Evolutionary conservation across 2,113 vertebrate species (phyloP).

Genomic region (Colinus virginianus): DNA sequence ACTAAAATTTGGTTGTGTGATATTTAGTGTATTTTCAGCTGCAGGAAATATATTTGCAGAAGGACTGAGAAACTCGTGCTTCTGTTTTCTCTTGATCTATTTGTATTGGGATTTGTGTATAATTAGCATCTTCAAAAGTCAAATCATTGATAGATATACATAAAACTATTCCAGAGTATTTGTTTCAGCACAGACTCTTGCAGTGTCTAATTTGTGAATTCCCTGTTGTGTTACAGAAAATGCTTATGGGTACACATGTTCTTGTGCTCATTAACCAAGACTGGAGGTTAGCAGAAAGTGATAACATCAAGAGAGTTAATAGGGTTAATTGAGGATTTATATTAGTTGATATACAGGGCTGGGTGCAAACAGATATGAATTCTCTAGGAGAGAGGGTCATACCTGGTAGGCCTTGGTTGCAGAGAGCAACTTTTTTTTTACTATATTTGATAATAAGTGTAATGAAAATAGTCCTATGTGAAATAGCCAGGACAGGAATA

Average conservation of each 20-base stretch:
- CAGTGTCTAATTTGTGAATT: neutral
- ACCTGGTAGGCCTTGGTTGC: accelerated
- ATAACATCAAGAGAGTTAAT: neutral
- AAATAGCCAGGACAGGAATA: neutral
- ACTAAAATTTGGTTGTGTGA: neutral
- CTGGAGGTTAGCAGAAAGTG: neutral
- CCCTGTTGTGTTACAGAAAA: neutral
- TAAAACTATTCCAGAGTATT: neutral
- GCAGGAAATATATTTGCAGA: neutral
- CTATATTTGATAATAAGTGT: neutral
- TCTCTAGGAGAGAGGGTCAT: neutral
- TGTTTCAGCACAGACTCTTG: neutral
- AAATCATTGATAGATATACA: neutral
- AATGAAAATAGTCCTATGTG: neutral
- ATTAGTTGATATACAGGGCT: neutral
- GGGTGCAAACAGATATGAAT: neutral
- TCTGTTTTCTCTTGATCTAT: neutral
- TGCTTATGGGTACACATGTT: neutral
- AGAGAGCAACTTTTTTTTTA: neutral
- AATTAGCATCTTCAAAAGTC: neutral
- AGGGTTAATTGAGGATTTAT: neutral
- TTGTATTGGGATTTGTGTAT: neutral
- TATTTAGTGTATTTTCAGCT: neutral
- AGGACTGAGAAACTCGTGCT: neutral
- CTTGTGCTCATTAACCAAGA: neutral